Percentiles rank a stretch among this genome's conserved stretches.
Evolutionary conservation across 2,797 vertebrate genomes (phyloP).

Genomic region (Microcaecilia unicolor): DNA sequence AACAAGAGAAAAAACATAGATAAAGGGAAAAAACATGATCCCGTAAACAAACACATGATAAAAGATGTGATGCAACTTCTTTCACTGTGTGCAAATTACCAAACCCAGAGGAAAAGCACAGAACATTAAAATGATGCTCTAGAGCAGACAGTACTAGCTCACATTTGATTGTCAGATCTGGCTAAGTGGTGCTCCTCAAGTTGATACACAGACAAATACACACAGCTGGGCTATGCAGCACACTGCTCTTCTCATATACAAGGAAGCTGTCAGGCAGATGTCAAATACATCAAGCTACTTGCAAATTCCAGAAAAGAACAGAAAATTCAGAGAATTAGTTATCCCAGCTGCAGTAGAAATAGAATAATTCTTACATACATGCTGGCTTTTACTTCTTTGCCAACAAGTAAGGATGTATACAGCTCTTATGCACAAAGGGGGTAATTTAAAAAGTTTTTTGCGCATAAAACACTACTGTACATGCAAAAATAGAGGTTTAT

Average conservation of each 20-base stretch:
- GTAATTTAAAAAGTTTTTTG: not conserved
- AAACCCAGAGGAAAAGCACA: constrained; percentile 61
- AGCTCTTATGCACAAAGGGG: not conserved
- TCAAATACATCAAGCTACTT: constrained; percentile 80
- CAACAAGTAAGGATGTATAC: not conserved
- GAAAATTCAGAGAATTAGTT: constrained; percentile 36
- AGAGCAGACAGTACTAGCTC: constrained; percentile 32
- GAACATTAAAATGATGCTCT: constrained; percentile 62
- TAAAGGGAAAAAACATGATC: too few relatives aligned
- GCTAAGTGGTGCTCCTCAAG: constrained; percentile 33
- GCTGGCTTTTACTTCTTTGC: not conserved
- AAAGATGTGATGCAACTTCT: too few relatives aligned
- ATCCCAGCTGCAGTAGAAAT: constrained; percentile 36
- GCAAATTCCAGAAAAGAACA: constrained; percentile 57
- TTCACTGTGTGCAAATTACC: too few relatives aligned
- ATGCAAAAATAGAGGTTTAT: too few relatives aligned
- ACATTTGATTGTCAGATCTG: constrained; percentile 45
- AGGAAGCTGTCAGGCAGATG: constrained; percentile 70
- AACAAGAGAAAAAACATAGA: too few relatives aligned
- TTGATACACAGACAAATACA: constrained; percentile 48
- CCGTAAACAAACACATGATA: too few relatives aligned
- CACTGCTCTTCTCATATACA: constrained; percentile 56
- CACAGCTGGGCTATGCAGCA: constrained; percentile 59
- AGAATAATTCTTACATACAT: not conserved
- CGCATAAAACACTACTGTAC: not conserved